Conservation (phyloP, 37 sponge, comb jelly and placozoan species). For the Ianthella basta region DNA sequence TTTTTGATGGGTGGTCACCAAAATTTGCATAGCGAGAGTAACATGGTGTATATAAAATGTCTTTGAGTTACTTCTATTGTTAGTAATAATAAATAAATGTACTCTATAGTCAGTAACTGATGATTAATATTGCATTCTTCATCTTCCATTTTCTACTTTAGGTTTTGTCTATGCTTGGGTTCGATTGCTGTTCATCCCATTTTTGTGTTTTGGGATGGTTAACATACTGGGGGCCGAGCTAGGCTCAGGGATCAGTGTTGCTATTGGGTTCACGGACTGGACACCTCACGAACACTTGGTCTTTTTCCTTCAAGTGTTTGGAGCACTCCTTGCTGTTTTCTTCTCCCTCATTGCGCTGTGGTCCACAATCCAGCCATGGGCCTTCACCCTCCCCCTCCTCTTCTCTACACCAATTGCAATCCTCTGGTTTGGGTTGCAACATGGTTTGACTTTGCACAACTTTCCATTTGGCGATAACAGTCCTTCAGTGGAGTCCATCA, state of each 20-base stretch:
- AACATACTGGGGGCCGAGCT: neutral
- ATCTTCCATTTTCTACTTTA: constrained; percentile 2
- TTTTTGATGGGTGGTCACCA: too few species aligned
- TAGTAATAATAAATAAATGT: too few species aligned
- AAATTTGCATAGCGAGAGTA: too few species aligned
- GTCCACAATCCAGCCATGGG: constrained; percentile 24
- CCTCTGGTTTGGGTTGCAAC: neutral
- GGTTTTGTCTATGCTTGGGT: constrained; percentile 58
- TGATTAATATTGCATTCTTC: too few species aligned
- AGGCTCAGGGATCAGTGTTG: neutral
- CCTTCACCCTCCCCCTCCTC: constrained; percentile 13
- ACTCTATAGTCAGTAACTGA: too few species aligned
- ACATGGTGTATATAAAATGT: too few species aligned
- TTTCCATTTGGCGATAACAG: neutral
- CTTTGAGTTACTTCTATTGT: too few species aligned
- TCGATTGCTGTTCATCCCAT: constrained; percentile 58
- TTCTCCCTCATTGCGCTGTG: constrained; percentile 8
- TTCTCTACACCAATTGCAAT: neutral
- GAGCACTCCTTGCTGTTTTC: neutral
- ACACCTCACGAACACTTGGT: neutral
- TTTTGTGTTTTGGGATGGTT: constrained; percentile 33
- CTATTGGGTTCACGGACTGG: neutral
- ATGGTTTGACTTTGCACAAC: too few species aligned
- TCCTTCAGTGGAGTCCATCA: neutral
- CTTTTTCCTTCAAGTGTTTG: constrained; percentile 1